Evolutionary conservation across 2,888 invertebrate species (phyloP).

Genomic region (Drosophila differens): DNA sequence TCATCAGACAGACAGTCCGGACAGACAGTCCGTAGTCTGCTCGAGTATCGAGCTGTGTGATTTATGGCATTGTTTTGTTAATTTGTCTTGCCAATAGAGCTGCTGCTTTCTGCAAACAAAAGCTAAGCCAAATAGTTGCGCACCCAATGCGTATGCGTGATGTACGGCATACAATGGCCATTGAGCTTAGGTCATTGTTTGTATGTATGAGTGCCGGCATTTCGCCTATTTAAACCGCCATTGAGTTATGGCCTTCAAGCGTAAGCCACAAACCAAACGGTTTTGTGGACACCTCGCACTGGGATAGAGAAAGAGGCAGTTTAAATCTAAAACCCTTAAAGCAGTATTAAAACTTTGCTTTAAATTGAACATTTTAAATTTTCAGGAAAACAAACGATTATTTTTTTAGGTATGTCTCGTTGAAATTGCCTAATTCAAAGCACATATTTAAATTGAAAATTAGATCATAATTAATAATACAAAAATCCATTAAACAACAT

Average conservation of each 20-base stretch:
- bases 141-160: conserved; percentile 72
- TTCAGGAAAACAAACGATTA: not conserved
- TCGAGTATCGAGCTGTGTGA: conserved; percentile 56
- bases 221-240: conserved; percentile 57
- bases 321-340: not conserved
- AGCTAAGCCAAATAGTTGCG: conserved; percentile 46
- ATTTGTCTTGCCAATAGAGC: conserved; percentile 66
- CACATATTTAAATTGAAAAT: not conserved
- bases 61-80: conserved; percentile 76
- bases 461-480: not conserved
- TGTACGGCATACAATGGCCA: conserved; percentile 57
- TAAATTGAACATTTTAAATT: not conserved
- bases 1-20: conserved; percentile 39
- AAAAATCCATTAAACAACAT: not conserved
- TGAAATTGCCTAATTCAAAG: not conserved
- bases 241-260: conserved; percentile 60
- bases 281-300: conserved; percentile 29
- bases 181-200: conserved; percentile 33
- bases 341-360: conserved; percentile 1
- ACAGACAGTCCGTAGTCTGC: conserved; percentile 11
- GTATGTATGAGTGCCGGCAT: conserved; percentile 4
- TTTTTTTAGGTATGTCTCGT: not conserved
- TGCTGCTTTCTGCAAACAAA: conserved; percentile 47
- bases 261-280: conserved; percentile 59
- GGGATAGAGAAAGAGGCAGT: not conserved